Percentiles rank a stretch among this genome's conserved stretches.
Evolutionary conservation across 1,140 invertebrate genomes (phyloP).

Genomic region (Drosophila nasuta): DNA sequence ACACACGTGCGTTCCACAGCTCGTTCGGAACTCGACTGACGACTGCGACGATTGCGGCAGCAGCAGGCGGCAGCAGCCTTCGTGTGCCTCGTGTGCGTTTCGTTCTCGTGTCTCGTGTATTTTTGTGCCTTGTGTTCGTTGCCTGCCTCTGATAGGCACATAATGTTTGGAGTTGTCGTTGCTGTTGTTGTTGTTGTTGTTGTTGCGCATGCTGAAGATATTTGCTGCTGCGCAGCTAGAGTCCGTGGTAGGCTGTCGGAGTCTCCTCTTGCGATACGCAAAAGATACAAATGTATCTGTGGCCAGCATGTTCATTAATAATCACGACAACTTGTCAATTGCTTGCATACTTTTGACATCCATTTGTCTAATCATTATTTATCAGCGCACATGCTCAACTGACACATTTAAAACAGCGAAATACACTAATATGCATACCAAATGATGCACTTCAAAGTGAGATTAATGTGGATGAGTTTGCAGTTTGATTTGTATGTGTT

Average conservation of each 20-base stretch:
- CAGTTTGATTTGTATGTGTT: neutral
- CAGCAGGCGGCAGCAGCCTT: conserved; percentile 16
- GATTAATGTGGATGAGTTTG: neutral
- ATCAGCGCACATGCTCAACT: conserved; percentile 19
- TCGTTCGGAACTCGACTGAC: conserved; percentile 79
- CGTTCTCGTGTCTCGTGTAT: conserved; percentile 29
- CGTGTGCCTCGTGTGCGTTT: conserved; percentile 17
- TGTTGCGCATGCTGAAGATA: conserved; percentile 39
- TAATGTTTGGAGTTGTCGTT: conserved; percentile 33
- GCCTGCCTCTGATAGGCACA: conserved; percentile 57
- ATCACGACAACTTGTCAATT: conserved; percentile 50
- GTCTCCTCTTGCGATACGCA: conserved; percentile 16
- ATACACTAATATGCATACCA: neutral
- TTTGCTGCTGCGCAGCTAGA: conserved; percentile 49
- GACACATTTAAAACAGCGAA: conserved; percentile 2
- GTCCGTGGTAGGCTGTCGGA: conserved; percentile 34
- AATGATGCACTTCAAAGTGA: neutral
- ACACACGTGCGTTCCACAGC: conserved; percentile 72
- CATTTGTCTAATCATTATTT: conserved; percentile 39
- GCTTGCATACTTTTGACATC: conserved; percentile 30
- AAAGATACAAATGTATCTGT: conserved; percentile 43
- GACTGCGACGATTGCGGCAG: conserved; percentile 14
- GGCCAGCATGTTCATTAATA: conserved; percentile 36
- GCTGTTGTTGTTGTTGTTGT: conserved; percentile 34
- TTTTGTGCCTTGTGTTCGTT: conserved; percentile 25